phyloP scores from a whole-genome alignment of 1,140 invertebrate species.

The Pseudomyrmex cubaensis region DNA sequence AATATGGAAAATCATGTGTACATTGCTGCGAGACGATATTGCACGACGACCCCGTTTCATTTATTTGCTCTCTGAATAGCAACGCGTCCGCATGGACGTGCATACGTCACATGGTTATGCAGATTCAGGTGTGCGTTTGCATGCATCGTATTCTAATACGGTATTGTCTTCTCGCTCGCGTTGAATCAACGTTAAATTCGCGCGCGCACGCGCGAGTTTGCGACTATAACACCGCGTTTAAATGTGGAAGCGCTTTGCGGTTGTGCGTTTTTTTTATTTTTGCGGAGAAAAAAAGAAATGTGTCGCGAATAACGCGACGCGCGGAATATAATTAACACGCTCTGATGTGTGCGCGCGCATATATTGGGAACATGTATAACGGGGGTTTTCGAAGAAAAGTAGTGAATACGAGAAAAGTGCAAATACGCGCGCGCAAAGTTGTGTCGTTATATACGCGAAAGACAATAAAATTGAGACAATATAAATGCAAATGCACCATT shows the following conservation, averaged over 20 bases:
- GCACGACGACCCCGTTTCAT: slow-evolving; percentile 71
- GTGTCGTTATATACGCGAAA: not conserved
- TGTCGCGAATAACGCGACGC: not conserved
- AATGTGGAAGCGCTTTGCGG: not conserved
- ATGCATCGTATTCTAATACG: slow-evolving; percentile 31
- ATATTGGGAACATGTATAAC: no score
- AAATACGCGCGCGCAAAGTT: not conserved
- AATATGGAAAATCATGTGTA: slow-evolving; percentile 65
- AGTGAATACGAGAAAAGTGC: not conserved
- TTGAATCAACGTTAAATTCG: slow-evolving; percentile 39
- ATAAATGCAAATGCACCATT: slow-evolving; percentile 55
- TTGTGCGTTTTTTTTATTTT: slow-evolving; percentile 12
- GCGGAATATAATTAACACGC: slow-evolving; percentile 10
- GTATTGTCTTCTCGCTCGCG: slow-evolving; percentile 52
- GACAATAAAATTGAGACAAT: slow-evolving; percentile 54
- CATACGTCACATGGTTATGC: not conserved
- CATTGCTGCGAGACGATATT: slow-evolving; percentile 60
- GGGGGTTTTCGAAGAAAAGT: not conserved
- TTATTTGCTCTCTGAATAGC: slow-evolving; percentile 72
- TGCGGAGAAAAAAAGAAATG: not conserved
- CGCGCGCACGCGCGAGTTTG: not conserved
- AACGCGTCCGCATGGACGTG: not conserved
- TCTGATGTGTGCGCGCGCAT: not conserved
- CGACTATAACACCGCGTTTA: not conserved
- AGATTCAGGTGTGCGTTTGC: not conserved